Evolutionary conservation across 2,113 vertebrate species (phyloP).

Genomic region (Nothocercus julius): DNA sequence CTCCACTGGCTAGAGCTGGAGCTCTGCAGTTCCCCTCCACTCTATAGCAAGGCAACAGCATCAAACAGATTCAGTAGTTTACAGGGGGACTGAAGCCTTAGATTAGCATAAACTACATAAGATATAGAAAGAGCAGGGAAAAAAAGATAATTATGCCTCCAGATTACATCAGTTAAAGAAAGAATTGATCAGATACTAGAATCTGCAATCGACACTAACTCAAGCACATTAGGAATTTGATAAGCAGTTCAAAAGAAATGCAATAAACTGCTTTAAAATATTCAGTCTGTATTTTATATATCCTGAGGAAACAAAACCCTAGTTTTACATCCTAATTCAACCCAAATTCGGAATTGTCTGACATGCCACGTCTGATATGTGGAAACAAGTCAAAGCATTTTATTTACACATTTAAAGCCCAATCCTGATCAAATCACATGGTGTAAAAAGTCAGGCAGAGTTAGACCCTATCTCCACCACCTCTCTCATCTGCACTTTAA

Average conservation of each 20-base stretch:
- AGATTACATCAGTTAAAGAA: neutral
- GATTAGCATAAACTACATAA: neutral
- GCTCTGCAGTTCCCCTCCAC: no score
- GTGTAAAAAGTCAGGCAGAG: no score
- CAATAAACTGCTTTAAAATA: neutral
- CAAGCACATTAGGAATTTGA: neutral
- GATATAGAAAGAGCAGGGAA: neutral
- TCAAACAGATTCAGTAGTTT: neutral
- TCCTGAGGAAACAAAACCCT: neutral
- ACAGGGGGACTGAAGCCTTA: neutral
- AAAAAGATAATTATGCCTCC: neutral
- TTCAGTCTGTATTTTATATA: neutral
- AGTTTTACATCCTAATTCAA: constrained; percentile 8
- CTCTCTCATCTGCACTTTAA: neutral
- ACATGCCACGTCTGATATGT: neutral
- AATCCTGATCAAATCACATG: neutral
- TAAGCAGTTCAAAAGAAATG: neutral
- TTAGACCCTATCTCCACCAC: no score
- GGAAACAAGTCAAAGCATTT: neutral
- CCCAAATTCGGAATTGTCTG: constrained; percentile 8
- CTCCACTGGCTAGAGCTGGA: neutral
- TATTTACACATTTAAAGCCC: neutral
- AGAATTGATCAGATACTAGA: neutral
- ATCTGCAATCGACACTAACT: neutral
- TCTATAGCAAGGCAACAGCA: neutral